phyloP scores from a whole-genome alignment of 2,797 vertebrate genomes.

The Pogonophryne albipinna region DNA sequence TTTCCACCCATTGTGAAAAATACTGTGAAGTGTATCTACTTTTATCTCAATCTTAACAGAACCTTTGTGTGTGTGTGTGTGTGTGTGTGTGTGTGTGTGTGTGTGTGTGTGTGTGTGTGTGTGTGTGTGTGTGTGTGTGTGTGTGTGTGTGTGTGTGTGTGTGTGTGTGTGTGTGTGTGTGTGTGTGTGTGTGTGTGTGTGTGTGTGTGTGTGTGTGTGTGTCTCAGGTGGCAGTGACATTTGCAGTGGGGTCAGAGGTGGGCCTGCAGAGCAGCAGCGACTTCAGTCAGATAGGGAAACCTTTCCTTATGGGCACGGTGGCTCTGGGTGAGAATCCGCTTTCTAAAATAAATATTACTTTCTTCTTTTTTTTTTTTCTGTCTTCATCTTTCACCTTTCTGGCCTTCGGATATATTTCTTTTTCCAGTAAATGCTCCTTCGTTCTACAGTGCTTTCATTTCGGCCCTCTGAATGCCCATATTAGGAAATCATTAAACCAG shows the following conservation, averaged over 20 bases:
- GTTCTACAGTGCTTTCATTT: neutral
- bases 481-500: neutral
- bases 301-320: constrained; percentile 84
- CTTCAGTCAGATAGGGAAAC: constrained; percentile 84
- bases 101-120: constrained; percentile 30
- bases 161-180: constrained; percentile 22
- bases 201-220: constrained; percentile 55
- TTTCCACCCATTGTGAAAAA: no score
- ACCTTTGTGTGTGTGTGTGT: no score
- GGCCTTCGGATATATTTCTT: neutral
- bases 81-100: neutral
- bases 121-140: constrained; percentile 18
- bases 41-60: no score
- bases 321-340: constrained; percentile 78
- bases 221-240: constrained; percentile 83
- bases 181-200: constrained; percentile 50
- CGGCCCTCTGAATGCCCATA: neutral
- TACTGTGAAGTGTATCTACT: no score
- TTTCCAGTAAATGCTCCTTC: neutral
- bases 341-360: neutral
- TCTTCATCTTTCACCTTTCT: constrained; percentile 23
- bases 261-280: constrained; percentile 82
- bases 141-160: neutral
- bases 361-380: constrained; percentile 12
- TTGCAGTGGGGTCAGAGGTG: constrained; percentile 84